These are phyloP conservation scores for Acanthurus lineatus DNA, from an alignment of 2,797 vertebrate genomes.

Conservation along the genomic window DNA sequence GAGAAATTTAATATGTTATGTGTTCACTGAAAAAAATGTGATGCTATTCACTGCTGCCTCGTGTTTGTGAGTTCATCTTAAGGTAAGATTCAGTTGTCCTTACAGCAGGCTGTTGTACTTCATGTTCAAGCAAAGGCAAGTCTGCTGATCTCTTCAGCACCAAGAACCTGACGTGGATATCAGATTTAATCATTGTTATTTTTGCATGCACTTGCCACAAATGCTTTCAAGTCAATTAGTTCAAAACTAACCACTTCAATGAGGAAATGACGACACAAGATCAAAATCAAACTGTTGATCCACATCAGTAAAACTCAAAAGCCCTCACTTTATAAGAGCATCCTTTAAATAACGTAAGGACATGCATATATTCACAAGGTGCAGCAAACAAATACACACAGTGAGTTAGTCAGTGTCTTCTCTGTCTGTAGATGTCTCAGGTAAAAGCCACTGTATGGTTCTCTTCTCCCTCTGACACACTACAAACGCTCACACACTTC, in stretches of 20 bases:
- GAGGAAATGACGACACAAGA: slow-evolving; percentile 17
- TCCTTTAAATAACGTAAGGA: slow-evolving; percentile 23
- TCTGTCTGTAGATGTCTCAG: slow-evolving; percentile 32
- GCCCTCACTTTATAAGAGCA: not conserved
- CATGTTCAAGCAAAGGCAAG: slow-evolving; percentile 19
- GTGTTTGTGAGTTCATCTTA: not conserved
- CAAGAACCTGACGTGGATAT: not conserved
- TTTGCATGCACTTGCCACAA: slow-evolving; percentile 11
- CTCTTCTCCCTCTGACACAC: slow-evolving; percentile 17
- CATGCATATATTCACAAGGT: slow-evolving; percentile 56
- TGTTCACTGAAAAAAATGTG: not conserved
- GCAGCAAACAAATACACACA: slow-evolving; percentile 59
- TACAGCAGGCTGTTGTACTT: slow-evolving; percentile 65
- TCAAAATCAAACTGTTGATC: slow-evolving; percentile 25
- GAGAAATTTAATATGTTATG: slow-evolving; percentile 1
- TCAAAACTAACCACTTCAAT: slow-evolving; percentile 14
- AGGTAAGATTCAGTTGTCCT: not conserved
- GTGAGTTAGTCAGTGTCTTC: slow-evolving; percentile 59
- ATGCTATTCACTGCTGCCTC: not conserved
- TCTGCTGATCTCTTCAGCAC: not conserved
- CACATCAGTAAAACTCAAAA: slow-evolving; percentile 25
- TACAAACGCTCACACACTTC: slow-evolving; percentile 14
- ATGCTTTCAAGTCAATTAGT: not conserved
- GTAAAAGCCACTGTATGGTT: slow-evolving; percentile 53
- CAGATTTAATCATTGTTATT: not conserved